A percentile compares a stretch with the other conserved stretches of the same genome.
Evolutionary conservation across 2,113 vertebrate genomes (phyloP).

Genomic region (Glaucomys volans): DNA sequence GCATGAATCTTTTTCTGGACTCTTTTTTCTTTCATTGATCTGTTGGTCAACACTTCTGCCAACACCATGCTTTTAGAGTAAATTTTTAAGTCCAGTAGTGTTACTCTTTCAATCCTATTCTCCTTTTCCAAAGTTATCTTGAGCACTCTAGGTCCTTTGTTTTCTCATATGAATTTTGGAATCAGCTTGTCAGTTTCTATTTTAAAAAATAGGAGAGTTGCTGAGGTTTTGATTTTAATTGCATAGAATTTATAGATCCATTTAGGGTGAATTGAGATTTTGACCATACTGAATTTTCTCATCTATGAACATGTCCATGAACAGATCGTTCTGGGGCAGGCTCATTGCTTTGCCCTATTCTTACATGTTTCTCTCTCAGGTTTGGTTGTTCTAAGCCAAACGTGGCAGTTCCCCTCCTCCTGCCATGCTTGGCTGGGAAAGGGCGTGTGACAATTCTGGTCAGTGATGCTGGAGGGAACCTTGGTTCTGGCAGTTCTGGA

Average conservation of each 20-base stretch:
- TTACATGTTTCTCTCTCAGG: neutral
- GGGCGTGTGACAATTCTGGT: neutral
- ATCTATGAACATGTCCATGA: neutral
- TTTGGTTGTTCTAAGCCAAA: neutral
- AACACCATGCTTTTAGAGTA: neutral
- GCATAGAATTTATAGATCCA: too few relatives aligned
- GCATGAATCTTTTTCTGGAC: neutral
- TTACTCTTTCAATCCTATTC: neutral
- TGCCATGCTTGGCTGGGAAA: neutral
- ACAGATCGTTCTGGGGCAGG: neutral
- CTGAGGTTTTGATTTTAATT: too few relatives aligned
- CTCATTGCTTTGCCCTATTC: neutral
- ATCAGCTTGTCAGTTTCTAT: neutral
- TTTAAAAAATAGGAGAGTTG: too few relatives aligned
- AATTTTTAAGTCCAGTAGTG: neutral
- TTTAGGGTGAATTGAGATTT: neutral
- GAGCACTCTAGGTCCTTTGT: neutral
- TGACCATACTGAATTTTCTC: neutral
- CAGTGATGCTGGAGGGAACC: neutral
- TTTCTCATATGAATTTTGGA: slow-evolving; percentile 2
- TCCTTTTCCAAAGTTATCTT: neutral
- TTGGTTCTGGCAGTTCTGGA: neutral
- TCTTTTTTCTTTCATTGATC: neutral
- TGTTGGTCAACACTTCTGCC: too few relatives aligned
- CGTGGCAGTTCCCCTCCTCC: neutral